phyloP scores from a whole-genome alignment of 2,888 invertebrate species.

The Opisthograptis luteolata region DNA sequence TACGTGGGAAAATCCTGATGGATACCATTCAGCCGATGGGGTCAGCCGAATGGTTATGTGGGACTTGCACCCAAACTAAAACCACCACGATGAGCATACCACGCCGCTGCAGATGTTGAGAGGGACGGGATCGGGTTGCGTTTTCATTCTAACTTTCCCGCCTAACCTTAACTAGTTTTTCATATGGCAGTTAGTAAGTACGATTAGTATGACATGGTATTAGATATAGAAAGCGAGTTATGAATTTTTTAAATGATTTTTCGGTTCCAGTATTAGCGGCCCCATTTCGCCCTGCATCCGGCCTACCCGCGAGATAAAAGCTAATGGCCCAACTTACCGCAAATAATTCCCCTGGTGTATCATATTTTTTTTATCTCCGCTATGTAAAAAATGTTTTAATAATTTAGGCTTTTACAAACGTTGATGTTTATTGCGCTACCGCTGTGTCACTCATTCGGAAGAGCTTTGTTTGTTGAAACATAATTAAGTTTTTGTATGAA shows the following conservation, averaged over 20 bases:
- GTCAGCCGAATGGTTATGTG: too few species aligned
- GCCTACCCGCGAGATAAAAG: conserved; percentile 66
- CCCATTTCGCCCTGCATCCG: conserved; percentile 22
- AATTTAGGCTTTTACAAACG: conserved; percentile 48
- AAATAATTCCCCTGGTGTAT: conserved; percentile 63
- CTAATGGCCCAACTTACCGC: conserved; percentile 77
- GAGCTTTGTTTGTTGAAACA: conserved; percentile 27
- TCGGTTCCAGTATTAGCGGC: conserved; percentile 4
- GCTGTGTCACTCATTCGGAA: conserved; percentile 31
- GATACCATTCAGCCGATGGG: too few species aligned
- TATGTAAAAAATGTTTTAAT: conserved; percentile 54
- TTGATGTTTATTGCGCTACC: conserved; percentile 44
- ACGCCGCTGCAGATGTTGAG: too few species aligned
- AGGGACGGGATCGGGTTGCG: too few species aligned
- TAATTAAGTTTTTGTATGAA: conserved; percentile 15
- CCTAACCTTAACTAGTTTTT: too few species aligned
- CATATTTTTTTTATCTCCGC: conserved; percentile 53
- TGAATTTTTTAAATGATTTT: not conserved
- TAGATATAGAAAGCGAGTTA: too few species aligned
- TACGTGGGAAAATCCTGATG: too few species aligned
- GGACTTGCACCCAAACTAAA: too few species aligned
- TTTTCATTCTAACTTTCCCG: too few species aligned
- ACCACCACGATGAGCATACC: too few species aligned
- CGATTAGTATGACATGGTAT: too few species aligned
- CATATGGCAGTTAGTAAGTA: too few species aligned